phyloP scores from a whole-genome alignment of 2,797 vertebrate species.

The Tadarida brasiliensis region DNA sequence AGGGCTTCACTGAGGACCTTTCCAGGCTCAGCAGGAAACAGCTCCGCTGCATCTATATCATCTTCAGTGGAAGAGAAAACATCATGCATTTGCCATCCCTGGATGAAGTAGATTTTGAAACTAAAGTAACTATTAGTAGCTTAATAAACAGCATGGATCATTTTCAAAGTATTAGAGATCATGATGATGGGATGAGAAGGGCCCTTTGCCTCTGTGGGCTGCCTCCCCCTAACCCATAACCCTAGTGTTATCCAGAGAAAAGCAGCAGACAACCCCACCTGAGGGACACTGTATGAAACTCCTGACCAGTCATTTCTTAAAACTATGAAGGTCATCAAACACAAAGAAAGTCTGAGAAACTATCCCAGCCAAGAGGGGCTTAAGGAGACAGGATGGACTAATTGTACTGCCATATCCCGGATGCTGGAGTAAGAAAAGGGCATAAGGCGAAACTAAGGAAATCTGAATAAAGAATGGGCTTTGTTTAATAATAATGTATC shows the following conservation, averaged over 20 bases:
- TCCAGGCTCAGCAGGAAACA: neutral
- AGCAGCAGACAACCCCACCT: neutral
- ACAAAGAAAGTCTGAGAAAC: neutral
- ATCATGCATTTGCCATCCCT: neutral
- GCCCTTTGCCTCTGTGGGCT: neutral
- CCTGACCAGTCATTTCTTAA: neutral
- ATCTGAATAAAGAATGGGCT: too few species aligned
- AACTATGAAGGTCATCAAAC: neutral
- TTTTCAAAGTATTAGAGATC: slow-evolving; percentile 37
- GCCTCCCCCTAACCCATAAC: neutral
- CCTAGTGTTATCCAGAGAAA: neutral
- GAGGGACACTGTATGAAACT: neutral
- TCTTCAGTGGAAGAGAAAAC: neutral
- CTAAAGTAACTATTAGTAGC: neutral
- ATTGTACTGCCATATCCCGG: too few species aligned
- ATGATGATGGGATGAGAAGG: neutral
- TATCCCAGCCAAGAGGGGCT: too few species aligned
- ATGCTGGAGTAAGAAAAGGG: too few species aligned
- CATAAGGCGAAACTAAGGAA: too few species aligned
- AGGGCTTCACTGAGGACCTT: neutral
- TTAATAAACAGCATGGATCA: neutral
- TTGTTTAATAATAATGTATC: too few species aligned
- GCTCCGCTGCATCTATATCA: neutral
- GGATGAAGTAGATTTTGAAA: slow-evolving; percentile 45
- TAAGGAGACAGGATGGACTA: too few species aligned